Evolutionary conservation across 2,113 vertebrate species (phyloP).

Genomic region (Oxygymnocypris stewartii): DNA sequence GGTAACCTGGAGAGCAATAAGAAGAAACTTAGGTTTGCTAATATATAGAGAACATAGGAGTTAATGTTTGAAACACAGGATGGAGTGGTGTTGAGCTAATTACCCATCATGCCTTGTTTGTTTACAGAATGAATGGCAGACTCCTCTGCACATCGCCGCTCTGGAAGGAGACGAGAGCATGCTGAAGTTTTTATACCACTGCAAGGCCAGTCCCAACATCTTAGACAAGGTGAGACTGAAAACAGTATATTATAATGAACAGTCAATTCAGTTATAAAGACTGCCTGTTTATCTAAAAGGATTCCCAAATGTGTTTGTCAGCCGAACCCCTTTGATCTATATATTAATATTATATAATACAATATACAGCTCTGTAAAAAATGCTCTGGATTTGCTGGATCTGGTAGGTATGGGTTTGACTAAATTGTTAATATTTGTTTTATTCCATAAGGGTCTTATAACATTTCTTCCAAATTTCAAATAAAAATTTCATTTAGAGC

Average conservation of each 20-base stretch:
- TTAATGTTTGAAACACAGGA: no score
- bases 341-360: no score
- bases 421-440: no score
- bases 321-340: background rate
- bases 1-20: background rate
- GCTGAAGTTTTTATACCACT: slow-evolving; percentile 60
- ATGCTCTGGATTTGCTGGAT: no score
- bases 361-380: no score
- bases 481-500: no score
- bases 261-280: background rate
- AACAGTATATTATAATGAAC: background rate
- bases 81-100: background rate
- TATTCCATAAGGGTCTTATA: no score
- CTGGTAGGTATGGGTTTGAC: no score
- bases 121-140: slow-evolving; percentile 59
- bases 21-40: background rate
- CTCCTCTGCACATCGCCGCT: slow-evolving; percentile 48
- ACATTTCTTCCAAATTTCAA: no score
- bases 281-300: background rate
- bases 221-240: slow-evolving; percentile 48
- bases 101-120: background rate
- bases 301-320: background rate
- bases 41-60: background rate
- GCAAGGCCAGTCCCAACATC: slow-evolving; percentile 59
- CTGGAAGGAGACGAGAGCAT: slow-evolving; percentile 56